Conservation (phyloP, 1,140 invertebrate genomes). For the Kradibia gibbosae region DNA sequence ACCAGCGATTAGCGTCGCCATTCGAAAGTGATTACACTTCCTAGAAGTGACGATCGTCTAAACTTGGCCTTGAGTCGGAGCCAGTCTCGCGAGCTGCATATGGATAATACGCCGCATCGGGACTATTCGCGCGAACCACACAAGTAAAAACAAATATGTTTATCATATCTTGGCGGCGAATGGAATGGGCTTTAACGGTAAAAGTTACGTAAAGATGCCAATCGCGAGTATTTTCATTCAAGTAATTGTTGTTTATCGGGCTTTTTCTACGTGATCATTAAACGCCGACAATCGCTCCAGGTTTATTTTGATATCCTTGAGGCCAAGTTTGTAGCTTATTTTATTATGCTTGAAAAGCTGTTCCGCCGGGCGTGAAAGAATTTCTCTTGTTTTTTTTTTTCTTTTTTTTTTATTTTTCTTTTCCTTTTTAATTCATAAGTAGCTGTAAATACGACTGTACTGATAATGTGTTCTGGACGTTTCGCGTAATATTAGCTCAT, state of each 20-base stretch:
- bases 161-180: not conserved
- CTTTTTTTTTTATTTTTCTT: too few species aligned
- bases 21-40: conserved; percentile 38
- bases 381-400: not conserved
- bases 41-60: conserved; percentile 57
- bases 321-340: not conserved
- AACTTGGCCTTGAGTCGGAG: conserved; percentile 58
- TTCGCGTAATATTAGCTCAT: not conserved
- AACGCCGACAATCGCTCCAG: not conserved
- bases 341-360: not conserved
- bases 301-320: conserved; percentile 1
- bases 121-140: conserved; percentile 10
- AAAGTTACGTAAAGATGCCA: conserved; percentile 31
- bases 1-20: conserved; percentile 40
- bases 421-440: too few species aligned
- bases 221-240: not conserved
- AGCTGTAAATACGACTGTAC: not conserved
- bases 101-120: conserved; percentile 8
- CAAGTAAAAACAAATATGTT: conserved; percentile 17
- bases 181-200: not conserved
- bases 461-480: not conserved
- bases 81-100: conserved; percentile 26
- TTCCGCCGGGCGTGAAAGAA: not conserved
- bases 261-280: conserved; percentile 1
- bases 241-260: conserved; percentile 8